phyloP scores from a whole-genome alignment of 1,140 invertebrate species.

The Anoplophora glabripennis region DNA sequence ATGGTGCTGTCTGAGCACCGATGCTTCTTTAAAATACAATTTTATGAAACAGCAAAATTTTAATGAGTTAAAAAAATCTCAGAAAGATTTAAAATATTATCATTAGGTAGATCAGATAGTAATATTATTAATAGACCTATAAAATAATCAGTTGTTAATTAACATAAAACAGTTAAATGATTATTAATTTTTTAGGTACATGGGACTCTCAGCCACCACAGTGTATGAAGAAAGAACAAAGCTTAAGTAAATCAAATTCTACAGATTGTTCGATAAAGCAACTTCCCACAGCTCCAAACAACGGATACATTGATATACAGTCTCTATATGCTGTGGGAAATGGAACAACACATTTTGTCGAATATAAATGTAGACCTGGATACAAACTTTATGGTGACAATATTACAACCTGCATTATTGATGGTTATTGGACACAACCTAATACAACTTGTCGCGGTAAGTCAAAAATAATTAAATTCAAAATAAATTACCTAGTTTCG shows the following conservation, averaged over 20 bases:
- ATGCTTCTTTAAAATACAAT: too few species aligned
- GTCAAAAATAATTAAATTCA: neutral
- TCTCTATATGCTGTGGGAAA: constrained; percentile 34
- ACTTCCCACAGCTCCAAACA: constrained; percentile 43
- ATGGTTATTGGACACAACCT: constrained; percentile 51
- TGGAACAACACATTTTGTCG: constrained; percentile 36
- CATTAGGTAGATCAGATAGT: too few species aligned
- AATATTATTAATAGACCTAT: too few species aligned
- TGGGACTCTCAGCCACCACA: constrained; percentile 49
- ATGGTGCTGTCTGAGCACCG: too few species aligned
- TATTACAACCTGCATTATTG: constrained; percentile 46
- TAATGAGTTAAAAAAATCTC: too few species aligned
- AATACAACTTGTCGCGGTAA: constrained; percentile 49
- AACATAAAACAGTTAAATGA: too few species aligned
- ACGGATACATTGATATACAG: constrained; percentile 47
- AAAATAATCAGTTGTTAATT: too few species aligned
- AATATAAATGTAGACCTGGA: constrained; percentile 50
- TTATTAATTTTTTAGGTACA: constrained; percentile 28
- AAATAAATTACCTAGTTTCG: too few species aligned
- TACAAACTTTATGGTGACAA: constrained; percentile 46
- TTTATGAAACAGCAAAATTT: too few species aligned
- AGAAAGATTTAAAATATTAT: too few species aligned
- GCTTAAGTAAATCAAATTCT: constrained; percentile 2
- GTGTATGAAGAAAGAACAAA: constrained; percentile 36
- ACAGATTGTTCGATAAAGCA: constrained; percentile 33